phyloP scores from a whole-genome alignment of 2,888 invertebrate species.

The Andrena camellia region DNA sequence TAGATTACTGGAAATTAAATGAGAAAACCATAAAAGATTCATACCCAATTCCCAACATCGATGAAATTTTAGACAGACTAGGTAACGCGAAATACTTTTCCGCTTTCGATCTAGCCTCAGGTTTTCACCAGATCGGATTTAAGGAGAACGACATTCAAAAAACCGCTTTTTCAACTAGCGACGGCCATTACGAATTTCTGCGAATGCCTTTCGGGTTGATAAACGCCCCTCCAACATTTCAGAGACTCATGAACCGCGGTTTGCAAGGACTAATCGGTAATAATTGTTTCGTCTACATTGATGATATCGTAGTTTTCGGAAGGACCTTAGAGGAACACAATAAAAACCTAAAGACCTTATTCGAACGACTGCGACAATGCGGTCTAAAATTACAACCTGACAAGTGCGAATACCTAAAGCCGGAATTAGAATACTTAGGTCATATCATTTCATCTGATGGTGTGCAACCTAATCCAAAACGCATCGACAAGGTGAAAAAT shows the following conservation, averaged over 20 bases:
- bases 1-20: not conserved
- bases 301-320: conserved; percentile 23
- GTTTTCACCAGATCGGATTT: not conserved
- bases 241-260: conserved; percentile 24
- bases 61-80: conserved; percentile 9
- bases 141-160: not conserved
- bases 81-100: conserved; percentile 11
- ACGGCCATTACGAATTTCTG: not conserved
- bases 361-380: conserved; percentile 12
- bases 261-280: conserved; percentile 12
- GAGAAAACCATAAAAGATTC: conserved; percentile 15
- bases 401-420: conserved; percentile 27
- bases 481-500: not conserved
- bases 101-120: not conserved
- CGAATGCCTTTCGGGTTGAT: conserved; percentile 11
- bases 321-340: conserved; percentile 20
- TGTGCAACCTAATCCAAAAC: not conserved
- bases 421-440: conserved; percentile 22
- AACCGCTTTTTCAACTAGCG: not conserved
- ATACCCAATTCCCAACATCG: conserved; percentile 8
- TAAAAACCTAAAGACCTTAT: not conserved
- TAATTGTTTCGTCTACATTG: conserved; percentile 23
- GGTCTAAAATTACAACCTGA: conserved; percentile 20
- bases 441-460: conserved; percentile 26
- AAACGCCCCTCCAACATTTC: conserved; percentile 15